Base-by-base conservation (phyloP, 2,888 invertebrate species). In the Seladonia tumulorum region DNA sequence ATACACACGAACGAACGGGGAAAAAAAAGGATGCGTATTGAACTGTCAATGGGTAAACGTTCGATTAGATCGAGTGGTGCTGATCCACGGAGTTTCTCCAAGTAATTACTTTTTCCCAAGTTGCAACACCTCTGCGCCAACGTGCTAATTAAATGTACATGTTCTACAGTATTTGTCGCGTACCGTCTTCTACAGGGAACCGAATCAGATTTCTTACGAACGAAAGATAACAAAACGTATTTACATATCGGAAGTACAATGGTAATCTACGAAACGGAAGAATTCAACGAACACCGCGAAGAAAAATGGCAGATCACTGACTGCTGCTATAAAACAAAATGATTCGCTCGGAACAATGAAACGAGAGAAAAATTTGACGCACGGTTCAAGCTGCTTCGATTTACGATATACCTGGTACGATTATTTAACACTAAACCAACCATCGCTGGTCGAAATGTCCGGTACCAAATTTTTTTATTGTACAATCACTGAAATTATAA, bases 331-430 rank as follows among this genome's bases (percentile, higher is more conserved):
- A 57, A 88, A 88, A 88, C 88, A 88, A 88, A 88, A 83, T 82
- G 66, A 79, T 77, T 68, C 29, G 60, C 49, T 1, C 68, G 83
- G 86, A 88, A 86, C 88, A 88, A 88, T 82, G 88, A 88, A 88
- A 86, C 76, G 88, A 79, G 83, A 76, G 81, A 88, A 88, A 88
- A 86, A 88, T 86, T 85, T 88, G 88, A 88, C 88, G 79, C 42
- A 85, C 87, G 85, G 77, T 29, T 53, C 66, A 42, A 39, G 49
- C 49, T 71, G 71, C 71, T 79, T 72, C 75, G 53, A 66, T 47
- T 73, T 49, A n/a, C 71, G 39, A 76, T 57, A 76, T 49, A 63
- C 53, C 25, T 68, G 53, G n/a, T 42, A 42, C 35, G 14, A 81
- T 66, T 57, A 45, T 79, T 53, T 35, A 35, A 5, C 35, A 35